phyloP scores from a whole-genome alignment of 1,140 invertebrate species.

The Drosophila parvula region DNA sequence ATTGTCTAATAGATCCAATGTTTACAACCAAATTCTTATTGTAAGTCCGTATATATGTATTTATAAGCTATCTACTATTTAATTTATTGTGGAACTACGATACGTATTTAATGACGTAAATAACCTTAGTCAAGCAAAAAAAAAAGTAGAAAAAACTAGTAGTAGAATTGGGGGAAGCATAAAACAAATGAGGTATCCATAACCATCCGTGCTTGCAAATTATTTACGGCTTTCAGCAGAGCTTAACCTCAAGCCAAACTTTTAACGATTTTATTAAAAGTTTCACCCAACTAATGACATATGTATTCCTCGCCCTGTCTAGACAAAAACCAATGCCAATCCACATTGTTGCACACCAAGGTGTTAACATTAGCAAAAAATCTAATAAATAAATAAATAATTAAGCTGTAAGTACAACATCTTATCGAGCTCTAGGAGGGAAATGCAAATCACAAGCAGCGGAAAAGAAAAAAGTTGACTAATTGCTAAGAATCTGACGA shows the following conservation, averaged over 20 bases:
- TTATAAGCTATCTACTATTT: too few species aligned
- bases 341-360: constrained; percentile 16
- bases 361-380: constrained; percentile 35
- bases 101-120: background rate
- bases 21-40: too few species aligned
- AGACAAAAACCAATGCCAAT: constrained; percentile 44
- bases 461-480: constrained; percentile 35
- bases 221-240: background rate
- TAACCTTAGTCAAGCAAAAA: background rate
- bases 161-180: background rate
- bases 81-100: background rate
- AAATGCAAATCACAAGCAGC: constrained; percentile 48
- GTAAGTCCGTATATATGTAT: too few species aligned
- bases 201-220: background rate
- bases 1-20: too few species aligned
- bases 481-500: constrained; percentile 61
- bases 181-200: background rate
- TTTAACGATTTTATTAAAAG: background rate
- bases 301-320: constrained; percentile 32
- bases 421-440: constrained; percentile 16
- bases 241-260: background rate
- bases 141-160: background rate
- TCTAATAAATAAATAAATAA: constrained; percentile 38
- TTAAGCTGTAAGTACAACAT: constrained; percentile 32
- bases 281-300: constrained; percentile 18